phyloP scores from a whole-genome alignment of 2,113 vertebrate species.

The Chloropsis cyanopogon region DNA sequence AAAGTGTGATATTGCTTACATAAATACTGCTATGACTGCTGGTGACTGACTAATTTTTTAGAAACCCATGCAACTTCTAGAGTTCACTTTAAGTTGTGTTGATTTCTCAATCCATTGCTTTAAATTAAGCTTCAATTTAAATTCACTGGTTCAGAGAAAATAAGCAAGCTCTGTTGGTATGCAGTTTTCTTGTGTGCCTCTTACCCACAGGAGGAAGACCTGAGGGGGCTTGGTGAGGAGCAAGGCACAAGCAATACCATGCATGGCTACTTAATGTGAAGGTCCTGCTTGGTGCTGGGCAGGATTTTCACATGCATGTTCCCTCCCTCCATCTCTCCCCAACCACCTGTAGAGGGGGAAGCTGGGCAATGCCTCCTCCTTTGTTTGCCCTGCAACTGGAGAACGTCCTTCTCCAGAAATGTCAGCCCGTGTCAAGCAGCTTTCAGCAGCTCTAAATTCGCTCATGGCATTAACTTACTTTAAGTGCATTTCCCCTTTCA shows the following conservation, averaged over 20 bases:
- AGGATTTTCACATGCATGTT: fast-evolving
- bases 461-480: background rate
- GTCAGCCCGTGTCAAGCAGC: background rate
- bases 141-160: background rate
- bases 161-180: background rate
- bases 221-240: background rate
- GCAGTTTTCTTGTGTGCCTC: background rate
- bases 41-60: background rate
- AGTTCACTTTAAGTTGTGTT: background rate
- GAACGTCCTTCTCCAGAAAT: background rate
- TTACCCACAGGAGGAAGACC: background rate
- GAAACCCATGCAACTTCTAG: background rate
- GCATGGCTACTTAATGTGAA: fast-evolving
- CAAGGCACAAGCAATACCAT: background rate
- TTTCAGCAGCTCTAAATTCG: background rate
- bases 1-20: background rate
- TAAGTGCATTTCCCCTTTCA: constrained; percentile 4
- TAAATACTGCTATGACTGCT: background rate
- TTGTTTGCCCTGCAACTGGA: background rate
- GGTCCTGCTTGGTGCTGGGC: background rate
- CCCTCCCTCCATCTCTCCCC: background rate
- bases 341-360: background rate
- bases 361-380: background rate
- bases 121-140: background rate
- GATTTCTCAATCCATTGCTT: background rate